Base-by-base conservation (phyloP, 2,888 invertebrate species). In the Nebria brevicollis region DNA sequence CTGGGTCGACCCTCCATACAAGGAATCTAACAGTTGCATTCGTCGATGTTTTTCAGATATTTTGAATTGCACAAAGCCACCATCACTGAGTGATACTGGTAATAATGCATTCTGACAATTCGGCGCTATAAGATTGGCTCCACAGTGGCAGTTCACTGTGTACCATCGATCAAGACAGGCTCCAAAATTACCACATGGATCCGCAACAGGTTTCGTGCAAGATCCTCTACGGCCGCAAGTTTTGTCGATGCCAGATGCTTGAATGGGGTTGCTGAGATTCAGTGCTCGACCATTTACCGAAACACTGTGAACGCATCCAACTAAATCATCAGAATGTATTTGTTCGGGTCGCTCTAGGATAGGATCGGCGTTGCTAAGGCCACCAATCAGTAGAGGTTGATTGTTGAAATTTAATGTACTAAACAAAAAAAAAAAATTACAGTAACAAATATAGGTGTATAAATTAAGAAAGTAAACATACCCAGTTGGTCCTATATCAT, bases 301-400 rank as follows among this genome's bases (percentile, higher is more conserved):
- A 1, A 98, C 94, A 84, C 96, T 96, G 86, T 97, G 97, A 84
- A 98, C 93, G 87, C 98, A 98, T 5, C 98, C 98, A 15, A 98
- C 94, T 82, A 98, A 94, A 87, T 98, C 98, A 87, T 98, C 97
- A 0, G 97, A 94, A 86, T 95, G 95, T 66, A 98, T 93, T 89
- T 98, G 97, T 0, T 96, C 97, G 0, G 96, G 96, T 72, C 97
- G 92, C 87, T 97, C 96, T 41, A 97, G 89, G 0, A 97, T 94
- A 13, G 97, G 95, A 89, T 96, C 96, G 0, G 97, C 95, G 84
- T 94, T 94, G 72, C 93, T 91, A 64, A 98, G 90, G 7, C 98
- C 98, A 26, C 98, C 98, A 83, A 98, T 92, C 72, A 95, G 91
- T 82, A 98, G 89, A 0, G 95, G 95, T 86, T 97, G 95, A 85